A percentile compares a stretch with the other conserved stretches of the same genome.
Conservation (phyloP, 2,888 invertebrate genomes). For the Cantharis nigra region DNA sequence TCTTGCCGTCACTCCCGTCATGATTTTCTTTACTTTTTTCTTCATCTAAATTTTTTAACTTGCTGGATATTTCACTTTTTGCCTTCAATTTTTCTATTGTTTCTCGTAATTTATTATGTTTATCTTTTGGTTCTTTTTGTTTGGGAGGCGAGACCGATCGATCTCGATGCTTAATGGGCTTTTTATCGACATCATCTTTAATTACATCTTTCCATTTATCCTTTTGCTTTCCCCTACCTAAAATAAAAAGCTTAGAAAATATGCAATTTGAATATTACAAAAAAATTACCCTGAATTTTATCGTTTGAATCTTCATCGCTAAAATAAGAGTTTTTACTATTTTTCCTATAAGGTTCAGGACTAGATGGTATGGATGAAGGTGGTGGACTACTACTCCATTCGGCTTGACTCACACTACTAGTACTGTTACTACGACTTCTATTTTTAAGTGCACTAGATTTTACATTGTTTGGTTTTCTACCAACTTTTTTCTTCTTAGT, state of each 20-base stretch:
- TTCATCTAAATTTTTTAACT: constrained; percentile 44
- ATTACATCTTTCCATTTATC: constrained; percentile 44
- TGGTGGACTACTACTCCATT: constrained; percentile 49
- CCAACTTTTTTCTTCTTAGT: constrained; percentile 32
- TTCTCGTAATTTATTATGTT: constrained; percentile 53
- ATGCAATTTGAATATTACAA: not conserved
- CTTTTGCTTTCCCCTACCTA: constrained; percentile 42
- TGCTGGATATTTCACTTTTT: constrained; percentile 63
- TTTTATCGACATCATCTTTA: constrained; percentile 34
- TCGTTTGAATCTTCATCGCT: constrained; percentile 38
- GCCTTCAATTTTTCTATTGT: constrained; percentile 70
- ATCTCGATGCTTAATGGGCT: constrained; percentile 8
- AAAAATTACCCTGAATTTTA: constrained; percentile 33
- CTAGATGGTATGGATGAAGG: constrained; percentile 50
- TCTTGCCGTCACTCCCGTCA: constrained; percentile 30
- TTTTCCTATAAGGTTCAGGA: constrained; percentile 45
- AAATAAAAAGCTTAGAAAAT: constrained; percentile 4
- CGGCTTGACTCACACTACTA: constrained; percentile 37
- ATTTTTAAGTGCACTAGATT: constrained; percentile 38
- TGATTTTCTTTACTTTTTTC: constrained; percentile 47
- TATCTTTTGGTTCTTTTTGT: constrained; percentile 46
- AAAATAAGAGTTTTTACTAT: constrained; percentile 28
- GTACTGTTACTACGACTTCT: constrained; percentile 42
- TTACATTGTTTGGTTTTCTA: constrained; percentile 34
- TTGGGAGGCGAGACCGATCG: constrained; percentile 17